Evolutionary conservation across 2,797 vertebrate species (phyloP), one percentile per base, ranked within the genome.

Genomic region (Toxotes lorentzi): DNA sequence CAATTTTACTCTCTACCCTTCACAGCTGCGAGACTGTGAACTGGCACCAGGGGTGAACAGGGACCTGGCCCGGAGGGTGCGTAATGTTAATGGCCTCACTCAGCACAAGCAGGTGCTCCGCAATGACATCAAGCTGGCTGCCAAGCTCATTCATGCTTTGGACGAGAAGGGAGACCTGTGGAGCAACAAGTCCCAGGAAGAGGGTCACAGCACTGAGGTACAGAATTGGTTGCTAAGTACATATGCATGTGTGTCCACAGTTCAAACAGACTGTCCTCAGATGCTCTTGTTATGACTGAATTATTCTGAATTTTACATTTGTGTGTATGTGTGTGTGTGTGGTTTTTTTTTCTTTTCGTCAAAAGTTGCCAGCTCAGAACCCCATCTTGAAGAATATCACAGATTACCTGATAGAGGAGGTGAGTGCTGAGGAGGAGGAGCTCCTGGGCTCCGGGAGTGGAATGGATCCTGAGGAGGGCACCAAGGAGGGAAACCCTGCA

Each of bases 331-430:
- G 8, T 38, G 38, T 2, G 9, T 9, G 8, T 35, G 9, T 9
- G 8, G 8, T 8, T 35, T 35, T 7, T 35, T 35, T 35, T 71
- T 73, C 64, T 4, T 66, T 17, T 9, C 59, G 78, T 50, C 14
- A 23, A 82, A 85, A 96, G 91, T 71, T 96, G 64, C 93, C 94
- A 0, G 95, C 96, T 0, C 97, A 97, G 91, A 98, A 98, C 83
- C 97, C 97, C 34, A 96, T 98, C 82, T 75, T 98, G 66, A 98
- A 97, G 92, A 98, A 98, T 66, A 98, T 98, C 93, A 98, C 97
- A 0, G 97, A 98, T 86, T 98, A 98, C 90, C 94, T 98, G 71
- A 98, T 98, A 0, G 97, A 98, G 86, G 97, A 98, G 89, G 97
- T 98, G 84, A 98, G 96, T 1, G 97, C 97, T 0, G 97, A 98